phyloP scores from a whole-genome alignment of 1,140 invertebrate species.

The Papilio helenus region DNA sequence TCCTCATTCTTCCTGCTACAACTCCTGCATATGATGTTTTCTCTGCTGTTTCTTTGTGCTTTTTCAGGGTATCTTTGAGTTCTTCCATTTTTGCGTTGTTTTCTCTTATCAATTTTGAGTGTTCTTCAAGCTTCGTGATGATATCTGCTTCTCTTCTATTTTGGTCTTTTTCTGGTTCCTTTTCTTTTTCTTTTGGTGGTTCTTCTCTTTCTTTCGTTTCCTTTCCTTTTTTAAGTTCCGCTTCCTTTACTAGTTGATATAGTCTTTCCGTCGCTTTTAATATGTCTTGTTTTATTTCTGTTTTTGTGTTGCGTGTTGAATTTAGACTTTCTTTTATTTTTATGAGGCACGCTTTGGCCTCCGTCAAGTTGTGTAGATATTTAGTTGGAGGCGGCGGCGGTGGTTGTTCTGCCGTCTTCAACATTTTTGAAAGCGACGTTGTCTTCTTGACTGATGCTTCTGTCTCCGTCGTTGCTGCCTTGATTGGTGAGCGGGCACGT shows the following conservation, averaged over 20 bases:
- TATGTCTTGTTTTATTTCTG: slow-evolving; percentile 19
- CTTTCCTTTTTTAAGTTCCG: neutral
- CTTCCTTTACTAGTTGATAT: slow-evolving; percentile 5
- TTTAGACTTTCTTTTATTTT: neutral
- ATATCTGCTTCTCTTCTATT: neutral
- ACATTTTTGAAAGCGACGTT: neutral
- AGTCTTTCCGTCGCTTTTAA: neutral
- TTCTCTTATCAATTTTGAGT: slow-evolving; percentile 29
- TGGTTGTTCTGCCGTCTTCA: neutral
- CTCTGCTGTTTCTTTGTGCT: neutral
- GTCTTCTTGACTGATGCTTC: neutral
- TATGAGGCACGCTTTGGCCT: neutral
- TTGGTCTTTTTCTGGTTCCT: neutral
- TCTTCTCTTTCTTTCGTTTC: neutral
- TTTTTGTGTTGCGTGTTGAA: neutral
- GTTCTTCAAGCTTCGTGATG: slow-evolving; percentile 30
- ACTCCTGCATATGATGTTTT: slow-evolving; percentile 23
- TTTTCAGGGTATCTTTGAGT: slow-evolving; percentile 20
- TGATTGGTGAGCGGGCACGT: neutral
- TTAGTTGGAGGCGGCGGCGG: slow-evolving; percentile 9
- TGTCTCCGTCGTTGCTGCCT: neutral
- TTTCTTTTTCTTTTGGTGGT: neutral
- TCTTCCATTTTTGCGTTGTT: slow-evolving; percentile 35
- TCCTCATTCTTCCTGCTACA: neutral
- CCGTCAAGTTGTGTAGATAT: neutral